phyloP scores from a whole-genome alignment of 2,797 vertebrate species.

The Carapus acus region DNA sequence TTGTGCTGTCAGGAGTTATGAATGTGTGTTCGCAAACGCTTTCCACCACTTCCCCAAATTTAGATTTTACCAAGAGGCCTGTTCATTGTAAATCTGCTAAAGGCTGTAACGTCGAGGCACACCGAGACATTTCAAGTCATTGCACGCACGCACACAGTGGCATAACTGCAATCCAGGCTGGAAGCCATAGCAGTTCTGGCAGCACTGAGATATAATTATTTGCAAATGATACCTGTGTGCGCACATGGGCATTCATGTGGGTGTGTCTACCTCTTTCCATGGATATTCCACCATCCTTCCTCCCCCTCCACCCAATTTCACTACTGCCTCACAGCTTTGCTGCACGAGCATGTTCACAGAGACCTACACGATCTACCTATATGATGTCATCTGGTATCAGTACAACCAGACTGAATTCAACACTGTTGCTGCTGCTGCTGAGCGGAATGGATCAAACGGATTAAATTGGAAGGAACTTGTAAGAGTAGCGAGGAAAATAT shows the following conservation, averaged over 20 bases:
- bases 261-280: neutral
- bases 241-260: slow-evolving; percentile 29
- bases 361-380: too few species aligned
- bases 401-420: too few species aligned
- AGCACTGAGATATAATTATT: slow-evolving; percentile 23
- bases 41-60: neutral
- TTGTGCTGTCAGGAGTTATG: neutral
- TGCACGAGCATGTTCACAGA: too few species aligned
- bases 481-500: too few species aligned
- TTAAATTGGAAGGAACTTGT: too few species aligned
- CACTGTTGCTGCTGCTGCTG: too few species aligned
- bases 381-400: too few species aligned
- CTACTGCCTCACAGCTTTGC: too few species aligned
- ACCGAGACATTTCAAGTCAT: too few species aligned
- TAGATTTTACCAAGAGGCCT: slow-evolving; percentile 1
- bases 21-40: neutral
- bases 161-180: slow-evolving; percentile 26
- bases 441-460: too few species aligned
- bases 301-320: too few species aligned
- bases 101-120: neutral
- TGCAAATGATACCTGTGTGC: slow-evolving; percentile 23
- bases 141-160: slow-evolving; percentile 16
- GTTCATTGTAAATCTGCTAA: slow-evolving; percentile 7
- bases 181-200: slow-evolving; percentile 27
- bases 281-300: too few species aligned